These are phyloP conservation scores for Lasioglossum vierecki DNA, from an alignment of 2,888 invertebrate genomes.

Conservation along the genomic window DNA sequence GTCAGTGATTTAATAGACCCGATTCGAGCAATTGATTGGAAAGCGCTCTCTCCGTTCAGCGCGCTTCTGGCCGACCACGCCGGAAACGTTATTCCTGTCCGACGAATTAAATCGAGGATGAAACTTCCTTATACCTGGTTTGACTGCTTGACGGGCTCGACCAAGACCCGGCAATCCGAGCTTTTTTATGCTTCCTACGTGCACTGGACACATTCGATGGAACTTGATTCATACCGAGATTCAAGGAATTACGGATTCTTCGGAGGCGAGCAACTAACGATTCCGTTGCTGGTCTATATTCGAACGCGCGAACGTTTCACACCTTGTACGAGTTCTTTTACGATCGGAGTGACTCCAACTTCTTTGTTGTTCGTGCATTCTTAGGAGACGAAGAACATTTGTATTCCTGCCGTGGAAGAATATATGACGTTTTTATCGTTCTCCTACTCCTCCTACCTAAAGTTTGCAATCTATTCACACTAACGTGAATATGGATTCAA, in stretches of 20 bases:
- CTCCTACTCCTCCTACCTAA: too few species aligned
- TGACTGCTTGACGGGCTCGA: background rate
- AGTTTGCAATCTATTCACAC: too few species aligned
- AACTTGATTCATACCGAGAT: background rate
- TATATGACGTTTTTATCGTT: too few species aligned
- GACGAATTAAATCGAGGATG: background rate
- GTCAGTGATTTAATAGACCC: constrained; percentile 34
- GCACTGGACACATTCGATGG: background rate
- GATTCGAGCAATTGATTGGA: constrained; percentile 29
- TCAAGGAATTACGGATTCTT: background rate
- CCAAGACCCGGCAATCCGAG: background rate
- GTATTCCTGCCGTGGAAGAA: background rate
- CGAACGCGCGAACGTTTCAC: constrained; percentile 4
- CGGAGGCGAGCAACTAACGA: background rate
- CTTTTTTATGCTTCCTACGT: background rate
- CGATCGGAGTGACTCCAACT: background rate
- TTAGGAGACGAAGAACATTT: background rate
- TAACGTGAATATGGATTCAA: background rate
- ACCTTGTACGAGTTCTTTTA: background rate
- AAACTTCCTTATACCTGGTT: background rate
- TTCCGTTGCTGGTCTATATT: background rate
- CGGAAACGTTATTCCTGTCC: background rate
- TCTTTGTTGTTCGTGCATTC: background rate
- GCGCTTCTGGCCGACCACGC: background rate
- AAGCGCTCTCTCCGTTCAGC: background rate